A percentile compares a stretch with the other conserved stretches of the same genome.
Conservation (phyloP, 92 coral and sea anemone species). For the Zoanthus sansibaricus region DNA sequence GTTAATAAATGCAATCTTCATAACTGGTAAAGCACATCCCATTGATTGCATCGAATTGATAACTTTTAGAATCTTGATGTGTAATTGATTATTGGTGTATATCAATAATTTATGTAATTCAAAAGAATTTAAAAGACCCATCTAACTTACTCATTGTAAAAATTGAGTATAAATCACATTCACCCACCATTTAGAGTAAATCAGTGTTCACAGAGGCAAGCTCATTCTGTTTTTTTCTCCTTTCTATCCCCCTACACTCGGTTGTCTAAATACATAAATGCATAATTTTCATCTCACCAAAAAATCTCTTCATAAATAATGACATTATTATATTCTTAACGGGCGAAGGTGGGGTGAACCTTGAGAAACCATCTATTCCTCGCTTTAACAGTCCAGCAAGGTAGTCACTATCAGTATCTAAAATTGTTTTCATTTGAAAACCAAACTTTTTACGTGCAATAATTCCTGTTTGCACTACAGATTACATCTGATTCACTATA, state of each 20-base stretch:
- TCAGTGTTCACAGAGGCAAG: background rate
- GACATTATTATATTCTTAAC: conserved; percentile 70
- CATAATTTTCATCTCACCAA: conserved; percentile 35
- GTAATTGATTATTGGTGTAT: no score
- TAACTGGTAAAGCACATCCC: no score
- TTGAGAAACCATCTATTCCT: conserved; percentile 63
- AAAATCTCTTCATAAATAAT: conserved; percentile 59
- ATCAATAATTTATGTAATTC: no score
- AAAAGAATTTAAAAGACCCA: no score
- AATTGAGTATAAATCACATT: no score
- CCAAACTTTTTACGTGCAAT: background rate
- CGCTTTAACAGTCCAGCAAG: no score
- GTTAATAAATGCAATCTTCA: no score
- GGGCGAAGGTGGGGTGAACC: conserved; percentile 61
- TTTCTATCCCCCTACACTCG: no score
- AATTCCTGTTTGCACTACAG: background rate
- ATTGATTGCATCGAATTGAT: no score
- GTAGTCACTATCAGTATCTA: no score
- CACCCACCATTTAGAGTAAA: background rate
- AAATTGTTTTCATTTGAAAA: background rate
- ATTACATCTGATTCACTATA: conserved; percentile 3
- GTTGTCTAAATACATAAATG: background rate
- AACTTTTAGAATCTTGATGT: no score
- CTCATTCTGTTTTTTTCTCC: background rate
- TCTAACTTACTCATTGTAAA: no score